Evolutionary conservation across 2,113 vertebrate genomes (phyloP), one percentile per base, ranked within the genome.

Genomic region (Sorex araneus): DNA sequence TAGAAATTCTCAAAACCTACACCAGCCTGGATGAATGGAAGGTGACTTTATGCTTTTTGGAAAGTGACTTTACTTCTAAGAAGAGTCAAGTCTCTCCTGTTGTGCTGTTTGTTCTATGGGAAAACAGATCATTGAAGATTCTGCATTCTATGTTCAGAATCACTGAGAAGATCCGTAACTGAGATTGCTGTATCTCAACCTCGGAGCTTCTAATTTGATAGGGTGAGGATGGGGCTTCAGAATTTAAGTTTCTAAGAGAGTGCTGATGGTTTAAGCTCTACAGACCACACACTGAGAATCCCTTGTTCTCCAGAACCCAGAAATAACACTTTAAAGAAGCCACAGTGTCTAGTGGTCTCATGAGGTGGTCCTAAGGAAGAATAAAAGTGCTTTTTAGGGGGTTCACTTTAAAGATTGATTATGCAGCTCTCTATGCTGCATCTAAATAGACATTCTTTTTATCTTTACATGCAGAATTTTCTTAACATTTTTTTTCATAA

Each of bases 141-240:
- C 70, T 78, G 18, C 64, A 47, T 9, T 32, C 28, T 28, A 66
- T 28, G 64, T 66, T 27, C 64, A 66, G 27, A 30, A 47, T 32
- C 40, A 10, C 50, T n/a, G n/a, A 21, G 2, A 10, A 45, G 32
- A 43, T 10, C 36, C 76, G 3, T n/a, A 75, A 32, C 10, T 34
- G 21, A 23, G 18, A 78, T 43, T 11, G 5, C 60, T 64, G 18
- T 28, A 45, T 28, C 15, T 45, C 18, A 45, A 0, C 12, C 71
- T n/a, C 28, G 18, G 27, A 86, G 54, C 36, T 89, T 94, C 67
- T 92, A 50, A 50, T 36, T 66, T 50, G 43, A 47, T 18, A 28
- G 5, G 27, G 19, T 23, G 57, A 13, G 8, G n/a, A 1, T 64
- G 30, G 32, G n/a, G 28, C 34, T 64, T 25, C 47, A 50, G n/a